phyloP scores from a whole-genome alignment of 2,797 vertebrate species.

The Acrocephalus scirpaceus region DNA sequence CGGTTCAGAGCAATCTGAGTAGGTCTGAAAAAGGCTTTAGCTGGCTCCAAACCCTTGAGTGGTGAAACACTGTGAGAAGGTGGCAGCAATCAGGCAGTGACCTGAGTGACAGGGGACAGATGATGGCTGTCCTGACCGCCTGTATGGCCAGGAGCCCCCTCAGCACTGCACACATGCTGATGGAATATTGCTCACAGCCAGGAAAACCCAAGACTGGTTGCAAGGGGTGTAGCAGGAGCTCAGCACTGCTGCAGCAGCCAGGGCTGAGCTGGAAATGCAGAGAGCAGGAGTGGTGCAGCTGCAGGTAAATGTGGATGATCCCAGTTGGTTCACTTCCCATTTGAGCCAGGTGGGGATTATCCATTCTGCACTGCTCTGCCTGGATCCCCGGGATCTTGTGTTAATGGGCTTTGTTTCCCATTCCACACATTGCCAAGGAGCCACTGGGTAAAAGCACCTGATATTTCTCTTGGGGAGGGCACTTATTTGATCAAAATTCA shows the following conservation, averaged over 20 bases:
- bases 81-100: background rate
- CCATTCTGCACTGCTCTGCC: background rate
- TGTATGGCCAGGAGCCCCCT: background rate
- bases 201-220: background rate
- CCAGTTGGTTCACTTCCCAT: background rate
- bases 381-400: rapidly evolving
- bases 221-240: background rate
- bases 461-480: background rate
- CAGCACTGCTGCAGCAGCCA: rapidly evolving
- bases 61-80: rapidly evolving
- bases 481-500: background rate
- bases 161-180: rapidly evolving
- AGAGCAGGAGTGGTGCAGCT: background rate
- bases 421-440: background rate
- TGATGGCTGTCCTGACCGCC: rapidly evolving
- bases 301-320: background rate
- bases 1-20: background rate
- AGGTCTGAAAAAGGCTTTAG: background rate
- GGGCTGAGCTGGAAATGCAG: background rate
- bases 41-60: background rate
- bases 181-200: background rate
- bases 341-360: background rate
- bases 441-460: background rate
- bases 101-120: background rate
- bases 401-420: background rate